Conservation (phyloP, 92 coral and sea anemone species). For the Anthopleura xanthogrammica region DNA sequence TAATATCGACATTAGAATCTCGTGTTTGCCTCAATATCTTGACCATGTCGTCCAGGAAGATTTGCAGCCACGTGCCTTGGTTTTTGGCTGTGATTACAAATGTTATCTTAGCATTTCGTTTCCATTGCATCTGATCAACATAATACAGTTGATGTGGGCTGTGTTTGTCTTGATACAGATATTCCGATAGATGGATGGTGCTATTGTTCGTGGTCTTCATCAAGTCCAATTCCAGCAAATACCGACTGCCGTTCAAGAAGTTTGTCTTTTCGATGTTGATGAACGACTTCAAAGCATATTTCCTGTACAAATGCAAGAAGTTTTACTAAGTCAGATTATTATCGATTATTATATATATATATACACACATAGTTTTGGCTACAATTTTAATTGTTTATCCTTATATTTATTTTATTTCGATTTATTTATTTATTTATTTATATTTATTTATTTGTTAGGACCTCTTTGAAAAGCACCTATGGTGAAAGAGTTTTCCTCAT, state of each 20-base stretch:
- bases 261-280: slow-evolving; percentile 58
- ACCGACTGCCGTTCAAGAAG: slow-evolving; percentile 43
- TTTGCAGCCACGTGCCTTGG: slow-evolving; percentile 68
- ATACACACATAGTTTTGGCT: too few relatives aligned
- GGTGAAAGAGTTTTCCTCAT: too few relatives aligned
- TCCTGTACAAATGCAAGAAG: slow-evolving; percentile 29
- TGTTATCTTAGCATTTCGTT: slow-evolving; percentile 37
- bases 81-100: slow-evolving; percentile 58
- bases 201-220: slow-evolving; percentile 23
- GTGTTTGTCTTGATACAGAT: slow-evolving; percentile 40
- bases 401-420: too few relatives aligned
- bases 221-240: slow-evolving; percentile 59
- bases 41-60: slow-evolving; percentile 55
- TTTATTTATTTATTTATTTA: too few relatives aligned
- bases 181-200: slow-evolving; percentile 52
- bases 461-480: too few relatives aligned
- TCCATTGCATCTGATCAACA: slow-evolving; percentile 51
- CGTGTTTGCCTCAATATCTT: slow-evolving; percentile 34
- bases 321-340: too few relatives aligned
- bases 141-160: slow-evolving; percentile 25
- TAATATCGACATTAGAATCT: slow-evolving; percentile 45
- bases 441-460: too few relatives aligned
- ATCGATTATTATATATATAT: too few relatives aligned
- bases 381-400: too few relatives aligned
- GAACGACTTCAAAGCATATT: slow-evolving; percentile 40